phyloP scores from a whole-genome alignment of 2,888 invertebrate species.

The Bugula neritina region DNA sequence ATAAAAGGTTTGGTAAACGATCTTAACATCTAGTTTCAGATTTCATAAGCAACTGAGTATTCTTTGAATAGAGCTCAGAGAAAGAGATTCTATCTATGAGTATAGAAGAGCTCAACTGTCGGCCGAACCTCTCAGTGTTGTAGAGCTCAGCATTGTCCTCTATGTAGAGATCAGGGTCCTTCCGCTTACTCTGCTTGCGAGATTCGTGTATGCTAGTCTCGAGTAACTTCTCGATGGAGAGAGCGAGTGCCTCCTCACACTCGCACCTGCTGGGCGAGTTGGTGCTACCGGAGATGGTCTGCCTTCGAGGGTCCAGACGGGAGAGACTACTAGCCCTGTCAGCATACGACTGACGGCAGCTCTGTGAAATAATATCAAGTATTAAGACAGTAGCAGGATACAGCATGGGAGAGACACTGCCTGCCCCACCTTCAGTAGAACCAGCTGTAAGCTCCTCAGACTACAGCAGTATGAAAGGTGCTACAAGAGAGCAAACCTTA shows the following conservation, averaged over 20 bases:
- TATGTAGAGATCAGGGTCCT: constrained; percentile 17
- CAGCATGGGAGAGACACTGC: no score
- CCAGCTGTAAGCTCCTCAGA: no score
- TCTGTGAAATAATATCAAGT: not conserved
- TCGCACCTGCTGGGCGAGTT: not conserved
- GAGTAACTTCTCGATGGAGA: not conserved
- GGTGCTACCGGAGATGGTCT: not conserved
- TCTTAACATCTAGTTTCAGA: no score
- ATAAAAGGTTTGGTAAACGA: no score
- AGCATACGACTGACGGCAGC: not conserved
- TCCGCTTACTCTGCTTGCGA: not conserved
- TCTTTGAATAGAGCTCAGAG: no score
- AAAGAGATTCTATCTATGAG: no score
- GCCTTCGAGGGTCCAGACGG: not conserved
- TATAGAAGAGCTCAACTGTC: no score
- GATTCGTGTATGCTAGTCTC: not conserved
- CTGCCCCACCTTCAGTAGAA: no score
- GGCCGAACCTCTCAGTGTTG: not conserved
- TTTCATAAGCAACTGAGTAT: no score
- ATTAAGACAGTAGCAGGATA: no score
- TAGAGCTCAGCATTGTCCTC: constrained; percentile 23
- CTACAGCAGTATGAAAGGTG: no score
- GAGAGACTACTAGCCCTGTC: not conserved
- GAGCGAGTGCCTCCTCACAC: not conserved
- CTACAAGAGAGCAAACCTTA: no score